These are phyloP conservation scores for Todiramphus saurophagus DNA, from an alignment of 2,113 vertebrate species.

Conservation along the genomic window DNA sequence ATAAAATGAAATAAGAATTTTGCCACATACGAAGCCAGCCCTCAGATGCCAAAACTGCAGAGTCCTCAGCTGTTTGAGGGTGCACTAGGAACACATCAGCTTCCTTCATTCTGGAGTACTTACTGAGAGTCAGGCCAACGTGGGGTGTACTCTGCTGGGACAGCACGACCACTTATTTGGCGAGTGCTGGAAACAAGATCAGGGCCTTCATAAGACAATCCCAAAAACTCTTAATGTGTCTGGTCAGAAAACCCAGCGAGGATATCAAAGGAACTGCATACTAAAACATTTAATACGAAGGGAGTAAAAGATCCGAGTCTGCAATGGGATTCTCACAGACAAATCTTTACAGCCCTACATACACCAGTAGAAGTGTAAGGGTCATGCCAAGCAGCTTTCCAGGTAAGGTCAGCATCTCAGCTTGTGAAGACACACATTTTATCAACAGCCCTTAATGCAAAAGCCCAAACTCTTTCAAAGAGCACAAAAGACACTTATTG, in stretches of 20 bases:
- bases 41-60: background rate
- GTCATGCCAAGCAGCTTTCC: background rate
- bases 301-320: background rate
- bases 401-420: background rate
- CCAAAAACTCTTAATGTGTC: background rate
- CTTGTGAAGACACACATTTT: background rate
- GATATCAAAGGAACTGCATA: background rate
- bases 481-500: background rate
- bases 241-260: background rate
- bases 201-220: background rate
- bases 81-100: accelerated
- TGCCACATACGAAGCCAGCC: background rate
- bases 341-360: background rate
- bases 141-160: background rate
- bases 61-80: background rate
- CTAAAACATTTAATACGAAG: background rate
- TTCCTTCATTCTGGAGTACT: background rate
- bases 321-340: background rate
- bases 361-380: accelerated
- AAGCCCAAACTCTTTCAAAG: background rate
- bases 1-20: background rate
- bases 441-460: background rate
- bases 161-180: background rate
- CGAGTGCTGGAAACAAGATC: background rate
- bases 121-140: background rate